Evolutionary conservation across 2,113 vertebrate species (phyloP), one percentile per base, ranked within the genome.

Genomic region (Zosterops hypoxanthus): DNA sequence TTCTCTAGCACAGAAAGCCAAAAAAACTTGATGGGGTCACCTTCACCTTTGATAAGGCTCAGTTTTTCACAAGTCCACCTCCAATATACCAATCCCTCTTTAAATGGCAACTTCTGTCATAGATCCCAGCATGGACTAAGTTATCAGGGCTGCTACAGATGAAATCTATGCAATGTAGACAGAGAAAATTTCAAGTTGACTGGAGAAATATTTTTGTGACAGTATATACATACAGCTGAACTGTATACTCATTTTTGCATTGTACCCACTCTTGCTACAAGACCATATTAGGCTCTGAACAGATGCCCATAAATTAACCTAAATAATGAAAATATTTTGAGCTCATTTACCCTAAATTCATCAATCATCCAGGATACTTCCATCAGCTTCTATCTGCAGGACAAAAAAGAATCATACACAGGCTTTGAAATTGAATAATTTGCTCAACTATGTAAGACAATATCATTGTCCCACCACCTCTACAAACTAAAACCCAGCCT

Each of bases 361-460:
- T 39, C 50, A 86, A 72, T 86, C 94, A 96, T 23, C 12, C n/a
- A 75, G 29, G 77, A 36, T 75, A 91, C 72, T 97, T 89, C 53
- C 76, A 88, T 71, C 60, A 90, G 55, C 84, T 94, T 96, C 56
- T 92, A 31, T 85, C 73, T 63, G 44, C 39, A 72, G 29, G 76
- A 49, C 8, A 21, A 80, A 92, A 80, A 86, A 88, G 46, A 41
- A 71, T 36, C 50, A 50, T 21, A 39, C 44, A 70, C 15, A 88
- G 14, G 65, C 79, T 56, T 36, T 86, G 66, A 82, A 97, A 91
- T 4, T 0, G 55, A 94, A 92, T 63, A 4, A 78, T 93, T 97
- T 96, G n/a, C 95, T 90, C 79, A 92, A 25, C 56, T 89, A 19
- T 59, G 21, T 70, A 92, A 91, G 41, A 92, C 86, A 94, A 19